Base-by-base conservation (phyloP, 2,113 vertebrate genomes). In the Platycercus adscitus region DNA sequence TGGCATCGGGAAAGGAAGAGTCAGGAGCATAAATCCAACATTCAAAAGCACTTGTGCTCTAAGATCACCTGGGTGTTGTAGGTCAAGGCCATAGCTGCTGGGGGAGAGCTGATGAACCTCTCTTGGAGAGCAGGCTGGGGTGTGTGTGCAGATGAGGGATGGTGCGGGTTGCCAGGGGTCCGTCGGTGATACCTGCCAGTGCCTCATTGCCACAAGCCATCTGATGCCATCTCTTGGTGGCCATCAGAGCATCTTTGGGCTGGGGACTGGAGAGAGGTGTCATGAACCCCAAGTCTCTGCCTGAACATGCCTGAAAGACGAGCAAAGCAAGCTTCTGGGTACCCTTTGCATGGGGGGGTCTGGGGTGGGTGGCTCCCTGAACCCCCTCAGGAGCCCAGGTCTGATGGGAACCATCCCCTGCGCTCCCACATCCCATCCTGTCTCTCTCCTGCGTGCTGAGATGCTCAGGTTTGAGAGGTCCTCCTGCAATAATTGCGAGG, bases 361-460 rank as follows among this genome's bases (percentile, higher is more conserved):
- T 1, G 71, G 47, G 19, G 2, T 37, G 39, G 31, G 9, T 2
- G 65, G 2, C 37, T 5, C 26, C 0, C 14, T 2, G 8, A 56
- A 9, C 12, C 6, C 24, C 50, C 29, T 1, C 4, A 5, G 90
- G 53, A 72, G 68, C 53, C 6, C 39, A 2, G 69, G 8, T 2
- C 10, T 6, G 70, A 29, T 5, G 5, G 58, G 35, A 50, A 4
- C 0, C 4, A 33, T 10, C 21, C 39, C 41, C 50, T 4, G 28
- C 0, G 2, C 69, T 28, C 16, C 65, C 1, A n/a, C 15, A 0
- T 13, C 68, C 68, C 8, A 0, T 1, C 28, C 5, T 1, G 13
- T 4, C 70, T 29, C 49, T 46, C 35, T 50, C 9, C 84, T 4
- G 17, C 1, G 2, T 7, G 53, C 43, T 11, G 72, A 28, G 43